These are phyloP conservation scores for Puffinus mauretanicus DNA, from an alignment of 2,113 vertebrate genomes.

Conservation along the genomic window DNA sequence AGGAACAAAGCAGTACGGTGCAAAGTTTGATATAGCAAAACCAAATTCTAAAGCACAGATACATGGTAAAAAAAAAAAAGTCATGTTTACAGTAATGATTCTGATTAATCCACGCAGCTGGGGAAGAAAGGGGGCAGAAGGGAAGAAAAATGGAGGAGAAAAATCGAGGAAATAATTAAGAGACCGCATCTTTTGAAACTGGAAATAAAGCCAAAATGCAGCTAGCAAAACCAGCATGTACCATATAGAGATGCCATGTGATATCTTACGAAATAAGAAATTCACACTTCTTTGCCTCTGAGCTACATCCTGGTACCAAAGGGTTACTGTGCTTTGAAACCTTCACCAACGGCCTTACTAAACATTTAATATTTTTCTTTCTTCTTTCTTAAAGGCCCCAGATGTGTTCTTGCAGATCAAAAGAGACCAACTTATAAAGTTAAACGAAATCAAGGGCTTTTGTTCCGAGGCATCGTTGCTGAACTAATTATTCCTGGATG, in stretches of 20 bases:
- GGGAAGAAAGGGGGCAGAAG: not conserved
- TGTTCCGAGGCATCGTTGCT: slow-evolving; percentile 80
- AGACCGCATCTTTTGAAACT: not conserved
- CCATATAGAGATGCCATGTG: not conserved
- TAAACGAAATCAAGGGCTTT: slow-evolving; percentile 80
- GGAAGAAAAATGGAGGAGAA: not conserved
- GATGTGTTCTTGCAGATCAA: slow-evolving; percentile 83
- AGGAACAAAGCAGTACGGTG: not conserved
- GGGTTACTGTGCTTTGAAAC: slow-evolving; percentile 72
- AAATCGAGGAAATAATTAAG: not conserved
- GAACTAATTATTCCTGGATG: slow-evolving; percentile 86
- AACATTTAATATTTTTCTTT: slow-evolving; percentile 79
- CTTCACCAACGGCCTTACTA: slow-evolving; percentile 60
- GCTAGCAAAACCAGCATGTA: not conserved
- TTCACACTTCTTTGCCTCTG: not conserved
- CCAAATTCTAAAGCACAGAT: not conserved
- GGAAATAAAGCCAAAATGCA: not conserved
- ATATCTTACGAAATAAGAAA: not conserved
- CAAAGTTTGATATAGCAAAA: not conserved
- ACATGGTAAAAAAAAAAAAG: not conserved
- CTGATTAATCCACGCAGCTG: not conserved
- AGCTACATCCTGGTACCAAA: slow-evolving; percentile 65
- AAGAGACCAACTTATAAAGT: slow-evolving; percentile 80
- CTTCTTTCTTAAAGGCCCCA: slow-evolving; percentile 81
- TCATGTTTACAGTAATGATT: not conserved